Evolutionary conservation across 2,113 vertebrate species (phyloP).

Genomic region (Solea senegalensis): DNA sequence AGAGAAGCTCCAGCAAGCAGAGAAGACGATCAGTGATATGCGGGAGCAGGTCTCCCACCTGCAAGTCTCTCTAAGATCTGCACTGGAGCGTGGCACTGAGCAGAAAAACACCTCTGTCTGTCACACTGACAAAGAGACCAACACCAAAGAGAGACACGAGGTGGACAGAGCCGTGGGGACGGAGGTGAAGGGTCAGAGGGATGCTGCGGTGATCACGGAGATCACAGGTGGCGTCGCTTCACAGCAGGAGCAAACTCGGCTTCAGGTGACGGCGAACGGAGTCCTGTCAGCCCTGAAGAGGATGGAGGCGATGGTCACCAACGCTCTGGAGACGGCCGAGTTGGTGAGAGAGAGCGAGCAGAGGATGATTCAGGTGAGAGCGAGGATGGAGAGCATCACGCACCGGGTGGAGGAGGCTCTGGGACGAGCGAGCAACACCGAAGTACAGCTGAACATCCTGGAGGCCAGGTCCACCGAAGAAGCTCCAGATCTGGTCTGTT

Average conservation of each 20-base stretch:
- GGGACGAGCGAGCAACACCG: constrained; percentile 48
- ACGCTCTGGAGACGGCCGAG: constrained; percentile 61
- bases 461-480: constrained; percentile 49
- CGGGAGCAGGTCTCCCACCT: constrained; percentile 64
- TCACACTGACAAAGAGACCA: constrained; percentile 49
- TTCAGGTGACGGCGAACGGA: constrained; percentile 33
- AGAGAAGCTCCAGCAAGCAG: constrained; percentile 53
- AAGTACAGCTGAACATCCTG: constrained; percentile 56
- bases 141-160: constrained; percentile 38
- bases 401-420: constrained; percentile 70
- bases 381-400: constrained; percentile 73
- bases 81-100: constrained; percentile 37
- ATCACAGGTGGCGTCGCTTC: constrained; percentile 31
- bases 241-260: constrained; percentile 24
- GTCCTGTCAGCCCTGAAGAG: constrained; percentile 66
- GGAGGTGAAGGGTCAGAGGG: constrained; percentile 53
- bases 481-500: constrained; percentile 54
- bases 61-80: constrained; percentile 61
- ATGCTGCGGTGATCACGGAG: constrained; percentile 66
- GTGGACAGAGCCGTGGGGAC: constrained; percentile 15
- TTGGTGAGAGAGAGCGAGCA: constrained; percentile 69
- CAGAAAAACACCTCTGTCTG: constrained; percentile 27
- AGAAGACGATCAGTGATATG: constrained; percentile 66
- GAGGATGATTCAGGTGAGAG: constrained; percentile 67
- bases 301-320: constrained; percentile 70